Evolutionary conservation across 2,113 vertebrate genomes (phyloP), one percentile per base, ranked within the genome.

Genomic region (Entomyzon cyanotis): DNA sequence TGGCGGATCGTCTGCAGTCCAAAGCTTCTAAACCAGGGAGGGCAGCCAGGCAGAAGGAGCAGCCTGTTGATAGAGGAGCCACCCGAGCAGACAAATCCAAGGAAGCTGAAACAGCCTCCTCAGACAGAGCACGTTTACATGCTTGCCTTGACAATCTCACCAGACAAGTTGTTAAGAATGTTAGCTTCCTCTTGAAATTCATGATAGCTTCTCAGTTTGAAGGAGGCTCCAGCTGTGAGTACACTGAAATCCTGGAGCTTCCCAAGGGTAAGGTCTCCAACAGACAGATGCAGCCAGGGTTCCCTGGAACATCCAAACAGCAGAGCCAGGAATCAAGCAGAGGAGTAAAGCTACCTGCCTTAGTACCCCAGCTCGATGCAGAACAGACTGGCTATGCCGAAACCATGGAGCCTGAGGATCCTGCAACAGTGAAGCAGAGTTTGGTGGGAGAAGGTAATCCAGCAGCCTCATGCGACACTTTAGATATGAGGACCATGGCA

Each of bases 71-170:
- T 31, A 12, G 50, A 56, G 6, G 5, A 56, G 13, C 8, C 41
- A 39, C n/a, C 50, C 41, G 3, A 67, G 21, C 39, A 5, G 41
- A 37, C 12, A 62, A 11, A 60, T 49, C 52, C 52, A 39, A 33
- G 42, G 28, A 59, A 41, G 53, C 35, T 41, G 64, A 5, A 69
- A 28, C 9, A 41, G 42, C n/a, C 19, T 13, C 9, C 4, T 47
- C 27, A 31, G 20, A 46, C 42, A 39, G 27, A 41, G 18, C 24
- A 5, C 7, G 4, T 27, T 3, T 64, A 42, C 47, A n/a, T 0
- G 2, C 37, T 53, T 12, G 1, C 5, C 75, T 64, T 41, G 75
- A 78, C 18, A 3, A 64, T 3, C 59, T 64, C 59, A 78, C 17
- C 21, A 35, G 4, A 5, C 35, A 69, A 23, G 55, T 59, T 41